A percentile compares a stretch with the other conserved stretches of the same genome.
Evolutionary conservation across 2,888 invertebrate species (phyloP).

Genomic region (Drosophila merina): DNA sequence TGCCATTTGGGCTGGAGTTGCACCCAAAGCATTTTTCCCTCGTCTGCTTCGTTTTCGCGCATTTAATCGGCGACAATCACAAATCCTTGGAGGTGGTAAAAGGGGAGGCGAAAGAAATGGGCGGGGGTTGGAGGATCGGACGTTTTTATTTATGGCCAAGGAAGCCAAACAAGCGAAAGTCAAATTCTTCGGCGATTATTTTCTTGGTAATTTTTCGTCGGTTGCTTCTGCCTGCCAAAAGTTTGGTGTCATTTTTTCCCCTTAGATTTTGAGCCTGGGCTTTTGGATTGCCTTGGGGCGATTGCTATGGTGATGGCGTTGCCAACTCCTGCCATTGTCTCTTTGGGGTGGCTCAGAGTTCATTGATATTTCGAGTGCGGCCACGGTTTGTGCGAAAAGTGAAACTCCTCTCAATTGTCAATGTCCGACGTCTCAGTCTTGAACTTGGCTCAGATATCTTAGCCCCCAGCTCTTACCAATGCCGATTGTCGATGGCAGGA

Average conservation of each 20-base stretch:
- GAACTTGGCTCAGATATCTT: slow-evolving; percentile 59
- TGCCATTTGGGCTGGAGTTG: slow-evolving; percentile 58
- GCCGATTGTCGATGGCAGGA: not conserved
- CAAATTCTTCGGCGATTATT: slow-evolving; percentile 76
- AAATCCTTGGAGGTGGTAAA: slow-evolving; percentile 59
- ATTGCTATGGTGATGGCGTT: slow-evolving; percentile 27
- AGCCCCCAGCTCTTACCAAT: slow-evolving; percentile 55
- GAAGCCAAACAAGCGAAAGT: slow-evolving; percentile 75
- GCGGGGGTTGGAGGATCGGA: slow-evolving; percentile 20
- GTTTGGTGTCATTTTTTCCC: slow-evolving; percentile 55
- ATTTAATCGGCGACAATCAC: slow-evolving; percentile 78
- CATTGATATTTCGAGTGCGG: slow-evolving; percentile 66
- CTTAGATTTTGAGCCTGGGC: not conserved
- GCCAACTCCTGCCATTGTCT: slow-evolving; percentile 56
- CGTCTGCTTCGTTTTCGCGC: slow-evolving; percentile 60
- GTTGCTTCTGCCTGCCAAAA: slow-evolving; percentile 63
- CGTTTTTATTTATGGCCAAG: slow-evolving; percentile 73
- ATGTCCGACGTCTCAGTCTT: slow-evolving; percentile 43
- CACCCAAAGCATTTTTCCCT: slow-evolving; percentile 65
- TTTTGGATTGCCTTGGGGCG: slow-evolving; percentile 36
- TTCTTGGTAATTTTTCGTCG: slow-evolving; percentile 59
- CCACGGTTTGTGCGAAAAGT: slow-evolving; percentile 58
- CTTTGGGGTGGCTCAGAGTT: slow-evolving; percentile 58
- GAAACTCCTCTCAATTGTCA: slow-evolving; percentile 66
- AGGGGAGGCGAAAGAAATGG: not conserved